Percentiles rank a stretch among this genome's conserved stretches.
Conservation (phyloP, 2,888 invertebrate genomes). For the Rhagonycha lutea region DNA sequence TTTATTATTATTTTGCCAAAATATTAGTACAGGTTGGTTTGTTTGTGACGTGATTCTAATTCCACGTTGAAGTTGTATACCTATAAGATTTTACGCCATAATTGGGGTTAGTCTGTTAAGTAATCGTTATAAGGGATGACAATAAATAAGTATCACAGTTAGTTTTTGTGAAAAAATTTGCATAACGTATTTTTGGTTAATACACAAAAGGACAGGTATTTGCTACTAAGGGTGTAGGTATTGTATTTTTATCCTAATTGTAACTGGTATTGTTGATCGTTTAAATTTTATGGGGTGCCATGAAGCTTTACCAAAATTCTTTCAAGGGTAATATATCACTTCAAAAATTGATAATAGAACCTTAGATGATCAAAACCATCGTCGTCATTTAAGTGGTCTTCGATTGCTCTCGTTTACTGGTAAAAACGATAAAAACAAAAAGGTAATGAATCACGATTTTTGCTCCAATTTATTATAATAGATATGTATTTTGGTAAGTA, state of each 20-base stretch:
- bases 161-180: constrained; percentile 5
- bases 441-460: too few relatives aligned
- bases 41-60: too few relatives aligned
- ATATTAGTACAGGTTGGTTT: too few relatives aligned
- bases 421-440: too few relatives aligned
- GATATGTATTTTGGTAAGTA: too few relatives aligned
- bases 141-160: background rate
- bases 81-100: background rate
- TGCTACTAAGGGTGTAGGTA: constrained; percentile 12
- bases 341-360: background rate
- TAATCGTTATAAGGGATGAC: background rate
- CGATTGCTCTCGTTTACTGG: too few relatives aligned
- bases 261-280: constrained; percentile 18
- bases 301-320: constrained; percentile 1
- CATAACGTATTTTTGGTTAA: constrained; percentile 26
- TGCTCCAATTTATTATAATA: too few relatives aligned
- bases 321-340: constrained; percentile 5
- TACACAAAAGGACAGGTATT: constrained; percentile 23
- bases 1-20: too few relatives aligned
- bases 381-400: too few relatives aligned
- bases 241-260: constrained; percentile 9
- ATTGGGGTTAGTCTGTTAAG: background rate
- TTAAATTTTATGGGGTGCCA: constrained; percentile 17
- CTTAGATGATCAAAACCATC: too few relatives aligned
- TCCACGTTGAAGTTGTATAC: background rate